A percentile compares a stretch with the other conserved stretches of the same genome.
phyloP scores from a whole-genome alignment of 2,888 invertebrate species.

The Xestia sexstrigata region DNA sequence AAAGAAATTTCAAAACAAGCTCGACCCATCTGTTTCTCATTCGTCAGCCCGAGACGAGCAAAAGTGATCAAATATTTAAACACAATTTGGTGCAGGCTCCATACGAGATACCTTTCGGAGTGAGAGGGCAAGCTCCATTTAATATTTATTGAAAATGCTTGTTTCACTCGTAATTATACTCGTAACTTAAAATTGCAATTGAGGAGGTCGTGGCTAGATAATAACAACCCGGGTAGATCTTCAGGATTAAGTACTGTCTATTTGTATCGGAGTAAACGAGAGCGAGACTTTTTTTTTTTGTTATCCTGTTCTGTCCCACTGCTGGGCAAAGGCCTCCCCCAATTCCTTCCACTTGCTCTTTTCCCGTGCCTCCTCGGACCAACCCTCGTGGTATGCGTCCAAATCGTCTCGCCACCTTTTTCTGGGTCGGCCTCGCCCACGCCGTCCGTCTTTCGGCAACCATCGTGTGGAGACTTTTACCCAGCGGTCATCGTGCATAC shows the following conservation, averaged over 20 bases:
- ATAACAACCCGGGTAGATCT: background rate
- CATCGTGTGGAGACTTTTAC: too few relatives aligned
- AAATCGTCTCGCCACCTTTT: too few relatives aligned
- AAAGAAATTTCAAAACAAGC: background rate
- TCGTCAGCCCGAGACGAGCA: background rate
- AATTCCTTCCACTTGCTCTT: too few relatives aligned
- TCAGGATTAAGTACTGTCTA: background rate
- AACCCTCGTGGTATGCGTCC: too few relatives aligned
- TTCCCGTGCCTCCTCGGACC: too few relatives aligned
- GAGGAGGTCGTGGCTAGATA: background rate
- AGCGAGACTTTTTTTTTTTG: too few relatives aligned
- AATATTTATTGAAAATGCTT: constrained; percentile 27
- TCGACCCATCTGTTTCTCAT: background rate
- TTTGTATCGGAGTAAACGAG: too few relatives aligned
- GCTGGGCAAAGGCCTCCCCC: too few relatives aligned
- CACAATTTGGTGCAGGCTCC: constrained; percentile 45
- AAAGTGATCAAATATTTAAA: constrained; percentile 48
- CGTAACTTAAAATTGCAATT: background rate
- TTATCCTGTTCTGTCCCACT: too few relatives aligned
- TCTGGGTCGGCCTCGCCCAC: too few relatives aligned
- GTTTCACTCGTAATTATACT: background rate
- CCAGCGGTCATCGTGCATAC: too few relatives aligned
- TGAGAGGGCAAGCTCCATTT: background rate
- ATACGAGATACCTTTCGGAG: constrained; percentile 36
- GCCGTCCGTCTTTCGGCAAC: too few relatives aligned